Evolutionary conservation across 2,888 invertebrate genomes (phyloP), one percentile per base, ranked within the genome.

Genomic region (Calameuta filiformis): DNA sequence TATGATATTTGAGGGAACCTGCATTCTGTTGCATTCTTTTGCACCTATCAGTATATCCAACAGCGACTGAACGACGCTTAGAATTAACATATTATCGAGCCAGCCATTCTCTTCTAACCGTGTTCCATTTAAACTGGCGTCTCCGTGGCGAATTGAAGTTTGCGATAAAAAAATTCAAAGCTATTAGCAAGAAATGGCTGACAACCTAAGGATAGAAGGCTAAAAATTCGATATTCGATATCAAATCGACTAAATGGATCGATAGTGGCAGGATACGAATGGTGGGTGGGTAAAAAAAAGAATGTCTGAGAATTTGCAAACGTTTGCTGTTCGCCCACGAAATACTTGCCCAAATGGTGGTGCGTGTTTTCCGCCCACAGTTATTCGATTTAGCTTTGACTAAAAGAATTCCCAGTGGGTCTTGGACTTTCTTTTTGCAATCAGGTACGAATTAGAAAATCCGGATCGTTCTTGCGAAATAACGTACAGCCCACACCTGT

Each of bases 21-120:
- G 1, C 23, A 56, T 56, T 56, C 12, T 23, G 37, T 15, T 40
- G 40, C 40, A 56, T 9, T 56, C 56, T 6, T 23, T 56, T 56
- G 56, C 40, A 40, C 6, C 40, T 40, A 4, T 40, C 40, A 6
- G 15, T 40, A 40, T 40, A 40, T 15, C 0, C 40, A 56, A 15
- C 9, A 56, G 23, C 23, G 15, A 56, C 56, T 9, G 15, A 23
- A 23, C 56, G 56, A 56, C 56, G 23, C 6, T 80, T 76, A 73
- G 79, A 82, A 83, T 83, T 82, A 82, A 77, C 83, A 83, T 84
- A 83, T 84, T 83, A 82, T 82, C 83, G 9, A 69, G 73, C 77
- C 75, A 40, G 80, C 83, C 82, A 83, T 84, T 84, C 81, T 82
- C 82, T 79, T 81, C 76, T 77, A 81, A 79, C 77, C 79, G 76